Base-by-base conservation (phyloP, 2,797 vertebrate species). In the Poeciliopsis turneri region DNA sequence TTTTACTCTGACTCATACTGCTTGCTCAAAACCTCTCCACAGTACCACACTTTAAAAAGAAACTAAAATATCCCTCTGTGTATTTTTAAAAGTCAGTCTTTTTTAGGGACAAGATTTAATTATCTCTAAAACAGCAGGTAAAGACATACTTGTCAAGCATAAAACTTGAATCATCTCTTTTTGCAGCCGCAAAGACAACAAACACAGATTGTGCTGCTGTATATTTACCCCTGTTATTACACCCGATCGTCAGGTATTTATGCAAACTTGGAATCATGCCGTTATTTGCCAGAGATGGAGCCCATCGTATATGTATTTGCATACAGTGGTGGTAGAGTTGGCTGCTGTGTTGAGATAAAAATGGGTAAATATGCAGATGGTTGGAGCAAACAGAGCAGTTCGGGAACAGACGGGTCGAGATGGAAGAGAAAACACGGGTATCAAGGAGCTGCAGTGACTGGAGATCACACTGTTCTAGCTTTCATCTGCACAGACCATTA, bases 231-330 rank as follows among this genome's bases (percentile, higher is more conserved):
- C 74, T n/a, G 70, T 80, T 57, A 55, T 45, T 36, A 82, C 80
- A 76, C 77, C 76, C 2, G 64, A 79, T 85, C 80, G 70, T 85
- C 86, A 57, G 84, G 77, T 82, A 74, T 73, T 84, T 79, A 55
- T 77, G 82, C 81, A 82, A 90, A 89, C 77, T 70, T 75, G 30
- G 78, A 82, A 78, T 81, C 84, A 55, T 18, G 36, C 71, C 16
- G 77, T 78, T 87, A 80, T 89, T 86, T 83, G 78, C 85, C 28
- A 73, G 74, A 89, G 81, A 93, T 84, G 88, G 90, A 91, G 88
- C 90, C 64, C 83, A 82, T 81, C 83, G 51, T 84, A 74, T 82
- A 93, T 95, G 92, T 94, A 93, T 95, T 93, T 94, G 90, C 92
- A 93, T 93, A 86, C 89, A 43, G 59, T 74, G 69, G 85, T 75